phyloP scores from a whole-genome alignment of 2,797 vertebrate species.

The Bradypodion ventrale region DNA sequence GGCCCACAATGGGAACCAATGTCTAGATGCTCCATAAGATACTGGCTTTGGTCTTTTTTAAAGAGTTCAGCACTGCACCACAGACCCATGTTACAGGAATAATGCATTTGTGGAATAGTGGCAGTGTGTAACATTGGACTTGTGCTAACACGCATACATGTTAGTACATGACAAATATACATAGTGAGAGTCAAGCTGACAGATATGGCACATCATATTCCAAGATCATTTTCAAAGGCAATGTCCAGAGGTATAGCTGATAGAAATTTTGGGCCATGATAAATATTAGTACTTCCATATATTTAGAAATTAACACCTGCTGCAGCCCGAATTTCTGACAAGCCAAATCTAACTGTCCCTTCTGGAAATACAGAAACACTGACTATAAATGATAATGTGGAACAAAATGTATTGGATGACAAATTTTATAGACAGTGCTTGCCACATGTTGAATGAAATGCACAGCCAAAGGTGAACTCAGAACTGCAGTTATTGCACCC shows the following conservation, averaged over 20 bases:
- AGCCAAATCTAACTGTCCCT: background rate
- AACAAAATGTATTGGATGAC: background rate
- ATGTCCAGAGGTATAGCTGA: background rate
- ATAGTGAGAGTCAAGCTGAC: no score
- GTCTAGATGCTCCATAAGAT: background rate
- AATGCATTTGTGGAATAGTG: background rate
- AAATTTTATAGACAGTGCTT: constrained; percentile 2
- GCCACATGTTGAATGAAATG: constrained; percentile 20
- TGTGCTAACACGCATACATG: background rate
- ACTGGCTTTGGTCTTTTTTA: background rate
- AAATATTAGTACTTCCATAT: background rate
- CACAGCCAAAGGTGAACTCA: constrained; percentile 1
- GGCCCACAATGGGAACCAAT: no score
- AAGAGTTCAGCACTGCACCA: background rate
- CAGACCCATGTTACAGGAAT: background rate
- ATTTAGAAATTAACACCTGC: constrained; percentile 4
- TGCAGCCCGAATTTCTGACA: background rate
- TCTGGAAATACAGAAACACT: background rate
- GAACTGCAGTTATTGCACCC: background rate
- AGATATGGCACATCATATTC: background rate
- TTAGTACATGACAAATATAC: no score
- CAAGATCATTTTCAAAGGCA: background rate
- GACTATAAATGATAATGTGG: background rate
- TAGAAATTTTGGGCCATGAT: background rate
- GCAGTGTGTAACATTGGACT: background rate